Evolutionary conservation across 2,113 vertebrate genomes (phyloP).

Genomic region (Chlorocebus sabaeus): DNA sequence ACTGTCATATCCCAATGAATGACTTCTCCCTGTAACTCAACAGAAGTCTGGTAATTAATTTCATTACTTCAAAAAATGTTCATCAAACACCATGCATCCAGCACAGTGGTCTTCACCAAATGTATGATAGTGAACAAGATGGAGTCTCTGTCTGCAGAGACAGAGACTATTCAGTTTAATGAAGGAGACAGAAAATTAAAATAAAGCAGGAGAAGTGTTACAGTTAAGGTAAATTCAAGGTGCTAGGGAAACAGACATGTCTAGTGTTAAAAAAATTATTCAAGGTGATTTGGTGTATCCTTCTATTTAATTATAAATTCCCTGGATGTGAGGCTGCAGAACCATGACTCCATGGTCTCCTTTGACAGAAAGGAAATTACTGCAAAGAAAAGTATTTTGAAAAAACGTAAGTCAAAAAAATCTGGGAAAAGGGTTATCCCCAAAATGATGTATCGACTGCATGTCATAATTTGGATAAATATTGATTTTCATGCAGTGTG

Average conservation of each 20-base stretch:
- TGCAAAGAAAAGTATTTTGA: not conserved
- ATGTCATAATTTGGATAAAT: not conserved
- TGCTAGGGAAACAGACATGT: not conserved
- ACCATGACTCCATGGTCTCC: not conserved
- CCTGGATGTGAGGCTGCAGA: not conserved
- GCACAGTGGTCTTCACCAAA: not conserved
- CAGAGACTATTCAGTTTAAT: too few species aligned
- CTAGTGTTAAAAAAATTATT: not conserved
- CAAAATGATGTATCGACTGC: not conserved
- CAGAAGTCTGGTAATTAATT: not conserved
- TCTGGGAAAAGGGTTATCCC: fast-evolving
- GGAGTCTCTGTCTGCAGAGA: not conserved
- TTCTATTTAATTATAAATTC: not conserved
- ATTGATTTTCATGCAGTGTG: not conserved
- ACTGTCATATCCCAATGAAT: not conserved
- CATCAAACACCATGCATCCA: not conserved
- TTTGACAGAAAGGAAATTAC: not conserved
- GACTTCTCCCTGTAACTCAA: not conserved
- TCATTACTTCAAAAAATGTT: not conserved
- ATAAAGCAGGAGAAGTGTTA: not conserved
- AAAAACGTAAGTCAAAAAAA: not conserved
- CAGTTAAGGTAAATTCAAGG: not conserved
- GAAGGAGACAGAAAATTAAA: not conserved
- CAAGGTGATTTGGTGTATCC: not conserved
- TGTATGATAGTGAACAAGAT: not conserved